Evolutionary conservation across 2,797 vertebrate species (phyloP).

Genomic region (Enteromius paludinosus): DNA sequence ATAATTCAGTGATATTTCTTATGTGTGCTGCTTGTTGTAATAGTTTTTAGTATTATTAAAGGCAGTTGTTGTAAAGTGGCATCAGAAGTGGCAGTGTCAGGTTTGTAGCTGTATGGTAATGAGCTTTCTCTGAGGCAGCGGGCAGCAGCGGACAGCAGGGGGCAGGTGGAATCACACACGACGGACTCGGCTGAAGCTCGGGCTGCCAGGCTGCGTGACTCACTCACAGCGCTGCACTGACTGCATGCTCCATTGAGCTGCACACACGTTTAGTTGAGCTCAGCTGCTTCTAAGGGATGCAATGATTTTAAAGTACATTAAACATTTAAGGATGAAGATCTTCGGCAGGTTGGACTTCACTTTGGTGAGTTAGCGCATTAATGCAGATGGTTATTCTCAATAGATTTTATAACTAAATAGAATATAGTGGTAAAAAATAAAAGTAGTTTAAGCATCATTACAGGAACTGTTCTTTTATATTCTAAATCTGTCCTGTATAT

Average conservation of each 20-base stretch:
- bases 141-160: constrained; percentile 50
- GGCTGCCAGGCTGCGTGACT: constrained; percentile 11
- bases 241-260: not conserved
- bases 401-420: not conserved
- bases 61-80: not conserved
- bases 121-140: constrained; percentile 60
- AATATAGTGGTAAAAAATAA: not conserved
- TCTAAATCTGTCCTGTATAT: not conserved
- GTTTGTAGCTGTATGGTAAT: constrained; percentile 85
- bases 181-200: not conserved
- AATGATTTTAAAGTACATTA: constrained; percentile 69
- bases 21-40: not conserved
- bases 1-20: not conserved
- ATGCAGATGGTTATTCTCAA: constrained; percentile 23
- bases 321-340: constrained; percentile 83
- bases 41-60: not conserved
- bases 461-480: not conserved
- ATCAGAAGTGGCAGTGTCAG: not conserved
- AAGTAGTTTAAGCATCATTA: not conserved
- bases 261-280: not conserved
- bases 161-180: constrained; percentile 63
- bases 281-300: not conserved
- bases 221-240: constrained; percentile 5
- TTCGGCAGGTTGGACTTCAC: constrained; percentile 78
- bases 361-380: constrained; percentile 77